Conservation (phyloP, 2,797 vertebrate genomes). For the Notoglanidium macrostoma region DNA sequence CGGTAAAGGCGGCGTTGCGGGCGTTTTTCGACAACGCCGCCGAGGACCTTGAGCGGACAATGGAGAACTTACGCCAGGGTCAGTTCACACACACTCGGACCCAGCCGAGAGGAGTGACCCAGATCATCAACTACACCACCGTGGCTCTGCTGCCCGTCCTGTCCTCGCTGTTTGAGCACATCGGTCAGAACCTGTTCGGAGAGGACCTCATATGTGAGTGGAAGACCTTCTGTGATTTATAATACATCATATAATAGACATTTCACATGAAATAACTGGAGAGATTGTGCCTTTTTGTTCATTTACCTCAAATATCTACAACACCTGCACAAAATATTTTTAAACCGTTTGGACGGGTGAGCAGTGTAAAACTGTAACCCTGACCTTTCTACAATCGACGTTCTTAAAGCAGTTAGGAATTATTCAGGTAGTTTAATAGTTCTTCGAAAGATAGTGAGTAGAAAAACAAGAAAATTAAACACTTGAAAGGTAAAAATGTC, state of each 20-base stretch:
- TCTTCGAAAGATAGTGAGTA: too few relatives aligned
- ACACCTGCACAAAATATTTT: too few relatives aligned
- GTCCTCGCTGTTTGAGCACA: constrained; percentile 92
- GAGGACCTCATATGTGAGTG: constrained; percentile 92
- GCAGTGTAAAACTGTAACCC: too few relatives aligned
- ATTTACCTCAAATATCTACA: background rate
- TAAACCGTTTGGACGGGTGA: too few relatives aligned
- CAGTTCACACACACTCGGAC: constrained; percentile 90
- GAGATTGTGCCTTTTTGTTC: background rate
- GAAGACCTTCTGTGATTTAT: background rate
- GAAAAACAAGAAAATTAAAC: too few relatives aligned
- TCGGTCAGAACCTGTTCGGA: constrained; percentile 92
- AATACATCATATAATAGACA: background rate
- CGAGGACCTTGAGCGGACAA: constrained; percentile 89
- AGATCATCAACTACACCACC: constrained; percentile 96
- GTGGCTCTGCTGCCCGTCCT: constrained; percentile 89
- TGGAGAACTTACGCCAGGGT: constrained; percentile 91
- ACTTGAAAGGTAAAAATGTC: too few relatives aligned
- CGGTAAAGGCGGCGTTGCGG: constrained; percentile 85
- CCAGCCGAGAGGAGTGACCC: constrained; percentile 87
- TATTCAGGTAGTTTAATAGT: too few relatives aligned
- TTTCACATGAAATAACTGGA: background rate
- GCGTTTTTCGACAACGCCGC: constrained; percentile 87
- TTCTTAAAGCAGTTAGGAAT: background rate
- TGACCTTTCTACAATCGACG: background rate